Evolutionary conservation across 2,888 invertebrate genomes (phyloP), one percentile per base, ranked within the genome.

Genomic region (Drosophila ustulata): DNA sequence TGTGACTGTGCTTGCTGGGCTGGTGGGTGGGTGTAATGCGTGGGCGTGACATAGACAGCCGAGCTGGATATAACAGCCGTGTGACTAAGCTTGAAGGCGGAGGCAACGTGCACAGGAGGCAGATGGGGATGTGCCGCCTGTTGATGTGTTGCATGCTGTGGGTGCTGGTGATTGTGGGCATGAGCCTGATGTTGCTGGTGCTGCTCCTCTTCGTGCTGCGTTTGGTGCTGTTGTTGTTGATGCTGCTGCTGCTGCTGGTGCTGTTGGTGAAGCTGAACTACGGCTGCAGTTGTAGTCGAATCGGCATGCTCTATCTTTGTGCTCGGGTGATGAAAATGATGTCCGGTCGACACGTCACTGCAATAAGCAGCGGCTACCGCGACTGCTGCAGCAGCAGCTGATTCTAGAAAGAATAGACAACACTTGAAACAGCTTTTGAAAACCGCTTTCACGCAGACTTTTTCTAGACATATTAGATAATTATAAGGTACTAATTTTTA

Each of bases 261-360:
- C 0, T 88, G 78, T n/a, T 89, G 89, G 23, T 89, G 82, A 1
- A 58, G 65, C 9, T 45, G 74, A 3, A 49, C 53, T 9, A 59
- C 67, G 9, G 78, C 72, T 6, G 87, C 83, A 11, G 91, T 88
- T 49, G 92, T 92, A 13, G 92, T 92, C n/a, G 92, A 92, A 79
- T 92, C 93, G 41, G 93, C 92, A 79, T 92, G 91, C 75, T 92
- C 92, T 34, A 90, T 84, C 79, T 92, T 91, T 4, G 90, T 90
- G 62, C 88, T 91, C 50, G 90, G 84, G 53, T 75, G 85, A 43
- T 82, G 85, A 32, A 86, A 86, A 43, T 86, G 89, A 66, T 84
- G 84, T n/a, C 82, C 88, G 53, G 66, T 72, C 45, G 91, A 71
- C 8, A 88, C 77, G 66, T 91, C 91, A 47, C 74, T 89, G 73